These are phyloP conservation scores for Mustela lutreola DNA, from an alignment of 2,113 vertebrate genomes.

Conservation along the genomic window DNA sequence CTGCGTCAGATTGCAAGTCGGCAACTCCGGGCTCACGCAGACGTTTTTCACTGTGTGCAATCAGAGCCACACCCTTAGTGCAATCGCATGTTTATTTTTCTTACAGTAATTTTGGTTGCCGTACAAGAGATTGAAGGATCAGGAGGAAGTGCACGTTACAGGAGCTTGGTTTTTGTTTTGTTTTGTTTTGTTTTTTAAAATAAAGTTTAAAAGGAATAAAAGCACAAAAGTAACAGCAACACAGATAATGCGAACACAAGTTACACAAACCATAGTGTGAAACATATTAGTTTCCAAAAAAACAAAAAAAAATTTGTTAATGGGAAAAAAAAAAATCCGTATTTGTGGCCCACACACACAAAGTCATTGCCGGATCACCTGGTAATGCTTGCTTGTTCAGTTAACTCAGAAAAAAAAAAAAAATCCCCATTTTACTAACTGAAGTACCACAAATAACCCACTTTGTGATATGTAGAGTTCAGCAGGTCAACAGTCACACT, in stretches of 20 bases:
- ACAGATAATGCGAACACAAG: slow-evolving; percentile 95
- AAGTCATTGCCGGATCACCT: slow-evolving; percentile 88
- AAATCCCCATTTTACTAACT: slow-evolving; percentile 91
- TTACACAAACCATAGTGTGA: slow-evolving; percentile 93
- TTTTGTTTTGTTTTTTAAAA: slow-evolving; percentile 77
- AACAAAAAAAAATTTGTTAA: slow-evolving; percentile 84
- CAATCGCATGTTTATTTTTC: slow-evolving; percentile 97
- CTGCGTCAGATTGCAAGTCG: slow-evolving; percentile 55
- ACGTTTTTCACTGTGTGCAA: slow-evolving; percentile 85
- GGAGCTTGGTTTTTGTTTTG: slow-evolving; percentile 88
- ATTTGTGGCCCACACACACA: slow-evolving; percentile 88
- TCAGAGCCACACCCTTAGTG: slow-evolving; percentile 92
- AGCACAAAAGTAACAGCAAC: slow-evolving; percentile 98
- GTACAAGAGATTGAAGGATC: slow-evolving; percentile 95
- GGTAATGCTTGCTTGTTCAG: slow-evolving; percentile 86
- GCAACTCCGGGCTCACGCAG: slow-evolving; percentile 79
- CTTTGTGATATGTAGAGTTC: slow-evolving; percentile 89
- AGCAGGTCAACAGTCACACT: slow-evolving; percentile 91
- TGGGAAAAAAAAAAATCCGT: slow-evolving; percentile 82
- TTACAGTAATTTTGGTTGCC: slow-evolving; percentile 98
- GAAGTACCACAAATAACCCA: slow-evolving; percentile 91
- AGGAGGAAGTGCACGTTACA: slow-evolving; percentile 94
- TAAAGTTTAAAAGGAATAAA: slow-evolving; percentile 94
- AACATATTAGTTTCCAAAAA: slow-evolving; percentile 91
- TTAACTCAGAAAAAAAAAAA: slow-evolving; percentile 79